Percentiles rank a stretch among this genome's conserved stretches.
Conservation (phyloP, 2,113 vertebrate species). For the Otis tarda region DNA sequence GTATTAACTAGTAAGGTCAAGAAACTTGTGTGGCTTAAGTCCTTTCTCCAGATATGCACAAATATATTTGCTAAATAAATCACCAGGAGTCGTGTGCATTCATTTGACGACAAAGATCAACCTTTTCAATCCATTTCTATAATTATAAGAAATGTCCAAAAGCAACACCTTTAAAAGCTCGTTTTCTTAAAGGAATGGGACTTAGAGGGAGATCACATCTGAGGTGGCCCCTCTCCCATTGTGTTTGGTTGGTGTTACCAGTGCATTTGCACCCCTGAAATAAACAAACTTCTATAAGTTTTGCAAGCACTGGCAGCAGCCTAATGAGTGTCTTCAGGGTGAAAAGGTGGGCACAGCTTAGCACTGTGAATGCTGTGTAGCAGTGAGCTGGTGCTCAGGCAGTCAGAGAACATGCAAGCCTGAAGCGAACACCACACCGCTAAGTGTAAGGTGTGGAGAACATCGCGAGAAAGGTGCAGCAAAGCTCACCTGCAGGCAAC, state of each 20-base stretch:
- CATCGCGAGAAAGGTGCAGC: neutral
- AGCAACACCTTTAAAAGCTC: neutral
- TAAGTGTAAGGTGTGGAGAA: neutral
- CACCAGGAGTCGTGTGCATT: neutral
- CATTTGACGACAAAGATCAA: neutral
- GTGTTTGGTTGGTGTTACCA: neutral
- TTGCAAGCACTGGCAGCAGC: neutral
- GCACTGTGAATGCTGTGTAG: neutral
- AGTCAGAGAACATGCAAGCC: neutral
- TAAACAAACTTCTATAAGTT: neutral
- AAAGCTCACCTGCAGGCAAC: neutral
- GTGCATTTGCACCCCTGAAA: neutral
- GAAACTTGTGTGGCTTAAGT: neutral
- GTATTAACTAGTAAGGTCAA: neutral
- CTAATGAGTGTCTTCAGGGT: neutral
- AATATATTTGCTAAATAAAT: neutral
- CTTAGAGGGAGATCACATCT: neutral
- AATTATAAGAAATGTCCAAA: neutral
- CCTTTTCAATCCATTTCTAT: neutral
- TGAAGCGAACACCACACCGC: neutral
- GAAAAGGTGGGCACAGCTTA: neutral
- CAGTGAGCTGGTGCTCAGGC: neutral
- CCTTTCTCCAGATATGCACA: neutral
- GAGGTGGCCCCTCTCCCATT: neutral
- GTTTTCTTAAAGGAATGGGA: neutral